Evolutionary conservation across 2,888 invertebrate species (phyloP), one percentile per base, ranked within the genome.

Genomic region (Drosophila mimica): DNA sequence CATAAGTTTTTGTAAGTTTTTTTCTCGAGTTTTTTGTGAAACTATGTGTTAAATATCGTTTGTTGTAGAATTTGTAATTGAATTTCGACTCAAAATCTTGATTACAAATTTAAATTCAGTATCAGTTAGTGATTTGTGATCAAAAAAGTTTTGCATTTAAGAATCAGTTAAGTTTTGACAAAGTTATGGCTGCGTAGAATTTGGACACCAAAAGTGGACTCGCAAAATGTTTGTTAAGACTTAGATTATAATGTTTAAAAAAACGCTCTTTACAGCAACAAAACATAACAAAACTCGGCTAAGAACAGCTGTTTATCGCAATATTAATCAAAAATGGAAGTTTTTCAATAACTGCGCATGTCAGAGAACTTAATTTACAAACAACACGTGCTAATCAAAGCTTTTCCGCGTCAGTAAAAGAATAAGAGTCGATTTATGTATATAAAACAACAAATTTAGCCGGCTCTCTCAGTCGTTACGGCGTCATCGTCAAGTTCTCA

Each of bases 301-400:
- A 28, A 34, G 5, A 67, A 54, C 79, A 78, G 79, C 76, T 78
- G 80, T 62, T 46, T 76, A 49, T 59, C 4, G n/a, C 8, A 20
- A 13, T 13, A 43, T 34, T 17, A 51, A 61, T 49, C 57, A 60
- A 78, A 79, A 70, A 62, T 70, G 75, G 60, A 70, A 57, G 66
- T 58, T 20, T 30, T 20, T 33, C 4, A 11, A 15, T 25, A 40
- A 63, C 48, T 76, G 78, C 78, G 78, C 78, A 78, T 80, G 78
- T 31, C 76, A 33, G 28, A 28, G 51, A 40, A 20, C 52, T 17
- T 8, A 60, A 62, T 69, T 71, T 38, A 68, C 51, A 69, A 80
- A 72, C 64, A 78, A 59, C 76, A 80, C 78, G 78, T 78, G 78
- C 72, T 43, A 38, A 59, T n/a, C 30, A 61, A 61, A 60, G 68